Evolutionary conservation across 2,888 invertebrate genomes (phyloP).

Genomic region (Tenthredo scrophulariae): DNA sequence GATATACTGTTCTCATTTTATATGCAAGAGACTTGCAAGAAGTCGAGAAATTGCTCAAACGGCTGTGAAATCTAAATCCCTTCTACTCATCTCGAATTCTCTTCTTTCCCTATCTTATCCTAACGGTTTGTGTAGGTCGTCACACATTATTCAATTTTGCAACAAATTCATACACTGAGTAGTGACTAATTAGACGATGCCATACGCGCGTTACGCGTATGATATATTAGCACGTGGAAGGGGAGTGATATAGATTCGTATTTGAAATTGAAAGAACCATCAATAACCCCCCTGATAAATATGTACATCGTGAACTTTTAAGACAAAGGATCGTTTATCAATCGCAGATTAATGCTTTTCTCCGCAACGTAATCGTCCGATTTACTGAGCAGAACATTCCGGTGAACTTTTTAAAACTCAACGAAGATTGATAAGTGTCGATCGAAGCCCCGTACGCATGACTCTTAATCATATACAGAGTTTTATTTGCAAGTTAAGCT

Average conservation of each 20-base stretch:
- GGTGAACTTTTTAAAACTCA: conserved; percentile 25
- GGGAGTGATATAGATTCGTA: conserved; percentile 12
- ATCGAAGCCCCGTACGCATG: background rate
- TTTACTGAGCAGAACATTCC: conserved; percentile 31
- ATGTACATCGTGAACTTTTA: conserved; percentile 66
- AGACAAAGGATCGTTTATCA: conserved; percentile 70
- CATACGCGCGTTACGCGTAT: background rate
- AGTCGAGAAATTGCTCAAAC: conserved; percentile 71
- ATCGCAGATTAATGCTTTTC: conserved; percentile 68
- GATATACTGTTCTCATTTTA: conserved; percentile 57
- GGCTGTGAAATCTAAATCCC: conserved; percentile 72
- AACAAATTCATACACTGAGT: background rate
- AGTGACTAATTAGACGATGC: conserved; percentile 9
- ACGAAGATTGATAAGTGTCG: conserved; percentile 46
- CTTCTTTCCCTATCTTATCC: background rate
- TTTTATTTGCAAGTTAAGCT: conserved; percentile 28
- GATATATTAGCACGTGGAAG: background rate
- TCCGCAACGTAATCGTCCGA: conserved; percentile 34
- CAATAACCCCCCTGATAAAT: conserved; percentile 62
- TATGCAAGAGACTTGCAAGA: conserved; percentile 67
- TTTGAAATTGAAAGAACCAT: conserved; percentile 22
- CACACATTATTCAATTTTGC: background rate
- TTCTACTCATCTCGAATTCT: conserved; percentile 66
- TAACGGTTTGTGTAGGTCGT: background rate
- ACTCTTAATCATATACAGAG: conserved; percentile 32